Base-by-base conservation (phyloP, 1,140 invertebrate species). In the Tetraneura akinire region DNA sequence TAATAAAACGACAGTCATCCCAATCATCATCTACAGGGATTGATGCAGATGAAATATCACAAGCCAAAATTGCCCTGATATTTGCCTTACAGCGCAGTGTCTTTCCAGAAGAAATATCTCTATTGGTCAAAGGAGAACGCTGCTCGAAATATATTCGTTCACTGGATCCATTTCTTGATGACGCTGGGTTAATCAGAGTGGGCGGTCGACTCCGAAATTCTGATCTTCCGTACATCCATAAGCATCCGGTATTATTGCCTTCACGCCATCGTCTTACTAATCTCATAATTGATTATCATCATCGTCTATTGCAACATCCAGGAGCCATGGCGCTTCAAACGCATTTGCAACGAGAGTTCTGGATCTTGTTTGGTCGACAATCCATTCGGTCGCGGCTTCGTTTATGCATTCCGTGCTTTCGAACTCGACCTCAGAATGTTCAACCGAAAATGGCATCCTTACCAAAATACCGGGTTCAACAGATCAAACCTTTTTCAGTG, bases 191-290 rank as follows among this genome's bases (percentile, higher is more conserved):
- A 10, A 26, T 84, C 32, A 55, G 82, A 29, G 83, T 84, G 26
- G 82, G 81, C 18, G 82, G 82, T 60, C 32, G 82, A 26, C 78
- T 83, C 5, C 21, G 51, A 32, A 32, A 81, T 18, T 47, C 83
- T 0, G 51, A 73, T 3, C 16, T 80, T 16, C 47, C 51, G 0
- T 80, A 51, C 73, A 42, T 45, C 0, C 80, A 80, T 21, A 32
- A 82, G 66, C 82, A 84, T 73, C 83, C 80, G 6, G 66, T 82
- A 23, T 47, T 83, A 9, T 68, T 82, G 45, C 82, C 82, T 13
- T 57, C 47, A 1, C 11, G 16, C 4, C 49, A 81, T 16, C 53
- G 42, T 1, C 13, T 81, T 0, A 60, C 42, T 16, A 18, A 74
- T 9, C 26, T 74, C 1, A n/a, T n/a, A n/a, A 73, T 81, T 23